Conservation (phyloP, 2,113 vertebrate genomes). For the Triplophysa dalaica region DNA sequence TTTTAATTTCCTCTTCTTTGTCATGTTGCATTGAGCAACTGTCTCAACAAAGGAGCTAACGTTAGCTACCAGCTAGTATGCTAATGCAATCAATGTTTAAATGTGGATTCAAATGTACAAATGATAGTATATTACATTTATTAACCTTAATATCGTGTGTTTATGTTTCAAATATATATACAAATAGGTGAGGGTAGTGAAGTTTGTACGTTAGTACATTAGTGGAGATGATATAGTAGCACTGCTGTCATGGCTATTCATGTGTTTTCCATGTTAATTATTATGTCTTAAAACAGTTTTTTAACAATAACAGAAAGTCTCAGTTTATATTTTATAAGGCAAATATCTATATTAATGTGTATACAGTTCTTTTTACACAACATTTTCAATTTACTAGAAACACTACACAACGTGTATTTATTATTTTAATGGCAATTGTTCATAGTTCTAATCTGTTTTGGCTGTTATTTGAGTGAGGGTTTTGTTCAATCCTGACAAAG, state of each 20-base stretch:
- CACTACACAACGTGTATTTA: too few species aligned
- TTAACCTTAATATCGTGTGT: not conserved
- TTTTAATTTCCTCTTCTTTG: too few species aligned
- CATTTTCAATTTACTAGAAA: too few species aligned
- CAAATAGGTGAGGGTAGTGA: too few species aligned
- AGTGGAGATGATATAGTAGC: not conserved
- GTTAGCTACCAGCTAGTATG: constrained; percentile 40
- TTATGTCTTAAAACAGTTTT: not conserved
- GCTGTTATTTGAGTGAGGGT: too few species aligned
- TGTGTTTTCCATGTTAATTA: not conserved
- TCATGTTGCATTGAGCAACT: not conserved
- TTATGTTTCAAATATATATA: not conserved
- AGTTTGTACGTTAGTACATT: not conserved
- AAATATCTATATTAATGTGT: too few species aligned
- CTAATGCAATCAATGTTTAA: constrained; percentile 24
- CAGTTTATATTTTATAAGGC: too few species aligned
- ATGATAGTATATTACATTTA: not conserved
- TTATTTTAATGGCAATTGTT: too few species aligned
- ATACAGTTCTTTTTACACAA: too few species aligned
- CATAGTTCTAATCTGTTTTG: too few species aligned
- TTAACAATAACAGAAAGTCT: too few species aligned
- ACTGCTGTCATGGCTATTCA: constrained; percentile 12
- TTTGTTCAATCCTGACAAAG: too few species aligned
- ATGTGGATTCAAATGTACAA: not conserved
- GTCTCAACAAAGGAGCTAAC: constrained; percentile 48